A percentile compares a stretch with the other conserved stretches of the same genome.
Conservation (phyloP, 2,113 vertebrate species). For the Gymnarchus niloticus region DNA sequence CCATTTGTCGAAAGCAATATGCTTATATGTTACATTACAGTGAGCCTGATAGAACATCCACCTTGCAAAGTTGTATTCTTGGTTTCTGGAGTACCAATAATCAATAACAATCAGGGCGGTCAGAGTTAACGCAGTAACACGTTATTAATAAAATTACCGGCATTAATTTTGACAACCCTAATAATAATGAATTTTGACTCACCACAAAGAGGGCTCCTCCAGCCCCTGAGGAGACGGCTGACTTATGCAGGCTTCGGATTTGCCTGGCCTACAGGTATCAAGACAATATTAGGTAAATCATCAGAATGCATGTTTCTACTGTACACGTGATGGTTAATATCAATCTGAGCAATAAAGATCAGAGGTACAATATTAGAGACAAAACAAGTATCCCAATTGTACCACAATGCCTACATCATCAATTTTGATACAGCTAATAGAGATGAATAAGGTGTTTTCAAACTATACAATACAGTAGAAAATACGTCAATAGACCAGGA, state of each 20-base stretch:
- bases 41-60: too few relatives aligned
- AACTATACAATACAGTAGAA: too few relatives aligned
- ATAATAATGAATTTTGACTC: constrained; percentile 40
- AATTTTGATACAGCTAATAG: not conserved
- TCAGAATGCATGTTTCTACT: not conserved
- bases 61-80: too few relatives aligned
- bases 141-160: too few relatives aligned
- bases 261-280: constrained; percentile 64
- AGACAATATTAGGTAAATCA: too few relatives aligned
- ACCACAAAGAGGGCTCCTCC: constrained; percentile 90
- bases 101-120: too few relatives aligned
- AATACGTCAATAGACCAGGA: too few relatives aligned
- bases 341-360: not conserved
- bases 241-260: constrained; percentile 70
- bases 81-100: too few relatives aligned
- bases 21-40: too few relatives aligned
- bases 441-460: not conserved
- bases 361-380: not conserved
- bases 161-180: too few relatives aligned
- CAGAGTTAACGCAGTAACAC: too few relatives aligned
- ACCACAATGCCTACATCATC: not conserved
- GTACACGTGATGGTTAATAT: not conserved
- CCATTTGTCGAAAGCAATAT: too few relatives aligned
- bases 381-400: not conserved
- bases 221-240: constrained; percentile 66